Base-by-base conservation (phyloP, 2,888 invertebrate genomes). In the Erpobdella octoculata region DNA sequence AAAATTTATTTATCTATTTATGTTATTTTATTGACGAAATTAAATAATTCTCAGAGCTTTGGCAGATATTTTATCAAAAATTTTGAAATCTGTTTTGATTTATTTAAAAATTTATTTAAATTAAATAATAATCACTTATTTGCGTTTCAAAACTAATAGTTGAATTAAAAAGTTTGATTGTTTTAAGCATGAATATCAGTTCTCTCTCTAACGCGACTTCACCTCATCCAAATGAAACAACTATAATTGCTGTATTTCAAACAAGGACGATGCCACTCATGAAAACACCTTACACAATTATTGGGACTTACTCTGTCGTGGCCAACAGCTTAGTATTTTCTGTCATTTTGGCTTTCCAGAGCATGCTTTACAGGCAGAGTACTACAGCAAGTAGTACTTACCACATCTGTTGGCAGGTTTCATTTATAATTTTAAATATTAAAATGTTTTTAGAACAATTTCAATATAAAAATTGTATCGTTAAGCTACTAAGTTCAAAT, bases 351-450 rank as follows among this genome's bases (percentile, higher is more conserved):
- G 53, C 53, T 53, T 53, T 53, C 28, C 21, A 28, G 8, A 53
- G 28, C 6, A 18, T 28, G 15, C 53, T 53, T 15, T 21, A 6
- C 12, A 53, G 28, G n/a, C 53, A 53, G 8, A 2, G 21, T 21
- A 53, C 53, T 15, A 53, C 53, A 12, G 53, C 8, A 6, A 53
- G 53, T 9, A 53, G 53, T 53, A 53, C 21, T 9, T 53, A 25
- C 18, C 53, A 53, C 53, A 53, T 53, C 21, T 25, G 21, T 53
- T 53, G 53, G 53, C 53, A 53, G 53, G 53, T 53, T 53, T n/a
- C 21, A 53, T 4, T 53, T 15, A 9, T 9, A 9, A 53, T 9
- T 6, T 25, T 53, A 6, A n/a, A 53, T 46, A n/a, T 46, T 21
- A 46, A 46, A 3, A n/a, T 46, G 18, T n/a, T 3, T 1, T n/a